Conservation (phyloP, 2,113 vertebrate genomes). For the Macroglossus sobrinus region DNA sequence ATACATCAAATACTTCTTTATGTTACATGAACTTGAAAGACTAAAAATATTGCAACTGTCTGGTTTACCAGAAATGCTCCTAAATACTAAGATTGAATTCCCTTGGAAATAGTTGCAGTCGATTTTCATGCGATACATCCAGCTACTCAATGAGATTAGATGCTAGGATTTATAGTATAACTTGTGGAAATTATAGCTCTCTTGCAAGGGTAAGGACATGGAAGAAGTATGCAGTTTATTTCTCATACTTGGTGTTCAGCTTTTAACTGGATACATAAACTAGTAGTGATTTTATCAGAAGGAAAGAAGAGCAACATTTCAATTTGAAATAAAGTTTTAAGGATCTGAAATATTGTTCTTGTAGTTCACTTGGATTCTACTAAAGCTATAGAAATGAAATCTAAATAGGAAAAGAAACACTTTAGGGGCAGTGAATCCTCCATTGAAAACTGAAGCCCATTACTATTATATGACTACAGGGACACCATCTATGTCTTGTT, state of each 20-base stretch:
- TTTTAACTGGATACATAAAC: slow-evolving; percentile 70
- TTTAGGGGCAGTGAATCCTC: slow-evolving; percentile 5
- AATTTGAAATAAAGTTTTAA: slow-evolving; percentile 61
- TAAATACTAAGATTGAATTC: slow-evolving; percentile 65
- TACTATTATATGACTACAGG: slow-evolving; percentile 3
- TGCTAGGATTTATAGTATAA: slow-evolving; percentile 64
- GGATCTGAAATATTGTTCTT: slow-evolving; percentile 67
- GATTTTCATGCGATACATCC: slow-evolving; percentile 62
- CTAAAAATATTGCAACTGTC: slow-evolving; percentile 55
- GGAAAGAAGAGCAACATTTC: slow-evolving; percentile 56
- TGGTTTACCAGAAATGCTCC: slow-evolving; percentile 57
- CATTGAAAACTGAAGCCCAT: background rate
- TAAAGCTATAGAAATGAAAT: slow-evolving; percentile 35
- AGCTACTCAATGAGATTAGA: slow-evolving; percentile 69
- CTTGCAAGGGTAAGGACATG: slow-evolving; percentile 27
- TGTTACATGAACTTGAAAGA: slow-evolving; percentile 44
- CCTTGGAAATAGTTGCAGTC: slow-evolving; percentile 46
- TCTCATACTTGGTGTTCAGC: slow-evolving; percentile 29
- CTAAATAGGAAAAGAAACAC: slow-evolving; percentile 17
- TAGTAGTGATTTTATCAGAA: slow-evolving; percentile 37
- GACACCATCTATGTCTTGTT: background rate
- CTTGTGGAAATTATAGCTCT: slow-evolving; percentile 62
- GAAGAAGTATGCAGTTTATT: slow-evolving; percentile 30
- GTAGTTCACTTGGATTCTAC: slow-evolving; percentile 41
- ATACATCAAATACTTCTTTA: slow-evolving; percentile 44